Conservation (phyloP, 2,113 vertebrate species). For the Xenopus tropicalis region UCB_Xtro_10.0 CM004449.2:14206001-14206500, state of each 20-base stretch:
- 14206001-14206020: too few relatives aligned
- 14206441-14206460: too few relatives aligned
- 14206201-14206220: constrained; percentile 20
- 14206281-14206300: constrained; percentile 14
- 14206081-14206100: background rate
- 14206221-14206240: constrained; percentile 9
- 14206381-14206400: too few relatives aligned
- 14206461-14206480: too few relatives aligned
- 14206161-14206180: constrained; percentile 5
- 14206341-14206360: background rate
- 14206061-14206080: background rate
- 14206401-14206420: too few relatives aligned
- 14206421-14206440: too few relatives aligned
- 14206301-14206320: constrained; percentile 5
- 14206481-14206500: too few relatives aligned
- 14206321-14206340: background rate
- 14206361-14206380: background rate
- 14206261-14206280: constrained; percentile 19
- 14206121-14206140: constrained; percentile 3
- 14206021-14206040: too few relatives aligned
- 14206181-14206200: constrained; percentile 31
- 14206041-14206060: too few relatives aligned
- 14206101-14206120: background rate
- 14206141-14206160: constrained; percentile 26
- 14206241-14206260: constrained; percentile 1